A percentile compares a stretch with the other conserved stretches of the same genome.
Evolutionary conservation across 1,140 invertebrate genomes (phyloP).

Genomic region (Drosophila athabasca): DNA sequence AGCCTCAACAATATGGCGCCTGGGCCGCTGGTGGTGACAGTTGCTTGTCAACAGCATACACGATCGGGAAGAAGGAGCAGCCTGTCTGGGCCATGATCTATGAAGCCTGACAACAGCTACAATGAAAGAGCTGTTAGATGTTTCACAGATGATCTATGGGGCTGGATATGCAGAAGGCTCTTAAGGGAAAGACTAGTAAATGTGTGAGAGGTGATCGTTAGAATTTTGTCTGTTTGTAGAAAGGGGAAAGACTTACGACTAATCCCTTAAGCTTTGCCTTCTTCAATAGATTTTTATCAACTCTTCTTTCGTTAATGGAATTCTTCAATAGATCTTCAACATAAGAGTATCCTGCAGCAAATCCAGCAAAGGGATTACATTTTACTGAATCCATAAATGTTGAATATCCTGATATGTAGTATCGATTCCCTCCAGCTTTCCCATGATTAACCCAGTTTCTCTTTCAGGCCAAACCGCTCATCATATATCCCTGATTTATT

Average conservation of each 20-base stretch:
- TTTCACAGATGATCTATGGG: constrained; percentile 44
- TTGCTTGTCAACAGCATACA: constrained; percentile 71
- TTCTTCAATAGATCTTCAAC: no score
- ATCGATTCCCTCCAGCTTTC: neutral
- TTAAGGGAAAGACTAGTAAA: neutral
- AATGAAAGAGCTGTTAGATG: constrained; percentile 48
- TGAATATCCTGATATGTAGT: no score
- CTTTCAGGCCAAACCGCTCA: neutral
- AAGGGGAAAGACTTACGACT: no score
- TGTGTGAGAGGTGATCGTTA: neutral
- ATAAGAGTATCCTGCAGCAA: no score
- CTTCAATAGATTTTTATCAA: no score
- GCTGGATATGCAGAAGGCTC: neutral
- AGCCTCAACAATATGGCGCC: constrained; percentile 63
- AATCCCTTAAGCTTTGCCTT: no score
- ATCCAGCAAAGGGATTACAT: no score
- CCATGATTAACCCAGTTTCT: constrained; percentile 47
- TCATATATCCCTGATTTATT: constrained; percentile 48
- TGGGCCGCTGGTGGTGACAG: constrained; percentile 71
- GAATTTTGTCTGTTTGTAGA: neutral
- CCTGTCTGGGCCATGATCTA: constrained; percentile 42
- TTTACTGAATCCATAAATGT: no score
- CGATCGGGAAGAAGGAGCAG: constrained; percentile 28
- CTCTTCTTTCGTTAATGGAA: no score
- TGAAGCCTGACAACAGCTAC: constrained; percentile 42